A percentile compares a stretch with the other conserved stretches of the same genome.
These are phyloP conservation scores for Pentamera pediparva DNA, from an alignment of 53 echinoderm and acorn worm species.

Conservation along the genomic window DNA sequence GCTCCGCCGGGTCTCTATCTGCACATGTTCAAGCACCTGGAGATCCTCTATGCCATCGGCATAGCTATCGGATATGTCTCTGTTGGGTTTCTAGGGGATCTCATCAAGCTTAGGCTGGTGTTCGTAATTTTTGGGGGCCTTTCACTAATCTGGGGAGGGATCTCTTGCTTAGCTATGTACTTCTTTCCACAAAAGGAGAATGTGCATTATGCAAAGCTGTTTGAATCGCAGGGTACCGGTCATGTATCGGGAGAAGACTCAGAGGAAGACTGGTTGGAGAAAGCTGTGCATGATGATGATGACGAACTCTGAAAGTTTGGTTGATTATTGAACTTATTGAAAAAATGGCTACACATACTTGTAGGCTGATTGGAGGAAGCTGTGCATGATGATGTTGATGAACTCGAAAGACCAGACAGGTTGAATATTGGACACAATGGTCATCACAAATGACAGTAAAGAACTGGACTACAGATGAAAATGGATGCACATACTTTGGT, in stretches of 20 bases:
- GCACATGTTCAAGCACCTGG: conserved; percentile 50
- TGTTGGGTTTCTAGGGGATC: conserved; percentile 60
- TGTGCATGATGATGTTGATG: conserved; percentile 49
- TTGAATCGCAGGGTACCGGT: conserved; percentile 40
- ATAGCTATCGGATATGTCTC: conserved; percentile 50
- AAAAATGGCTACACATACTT: too few species aligned
- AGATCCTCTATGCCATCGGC: conserved; percentile 68
- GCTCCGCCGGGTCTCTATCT: conserved; percentile 79
- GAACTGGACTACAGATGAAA: too few species aligned
- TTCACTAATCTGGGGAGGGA: conserved; percentile 57
- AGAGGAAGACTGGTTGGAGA: conserved; percentile 69
- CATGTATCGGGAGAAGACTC: conserved; percentile 41
- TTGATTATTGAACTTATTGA: too few species aligned
- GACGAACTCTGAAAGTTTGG: not conserved
- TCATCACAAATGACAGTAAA: too few species aligned
- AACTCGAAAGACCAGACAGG: too few species aligned
- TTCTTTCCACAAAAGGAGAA: conserved; percentile 67
- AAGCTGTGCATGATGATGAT: conserved; percentile 67
- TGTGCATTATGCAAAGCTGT: conserved; percentile 75
- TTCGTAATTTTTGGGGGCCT: conserved; percentile 53
- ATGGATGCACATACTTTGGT: too few species aligned
- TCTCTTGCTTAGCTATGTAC: conserved; percentile 46
- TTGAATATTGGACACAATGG: too few species aligned
- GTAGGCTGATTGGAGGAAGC: conserved; percentile 78
- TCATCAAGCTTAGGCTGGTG: conserved; percentile 46